phyloP scores from a whole-genome alignment of 2,888 invertebrate species.

The Aphrophora alni region DNA sequence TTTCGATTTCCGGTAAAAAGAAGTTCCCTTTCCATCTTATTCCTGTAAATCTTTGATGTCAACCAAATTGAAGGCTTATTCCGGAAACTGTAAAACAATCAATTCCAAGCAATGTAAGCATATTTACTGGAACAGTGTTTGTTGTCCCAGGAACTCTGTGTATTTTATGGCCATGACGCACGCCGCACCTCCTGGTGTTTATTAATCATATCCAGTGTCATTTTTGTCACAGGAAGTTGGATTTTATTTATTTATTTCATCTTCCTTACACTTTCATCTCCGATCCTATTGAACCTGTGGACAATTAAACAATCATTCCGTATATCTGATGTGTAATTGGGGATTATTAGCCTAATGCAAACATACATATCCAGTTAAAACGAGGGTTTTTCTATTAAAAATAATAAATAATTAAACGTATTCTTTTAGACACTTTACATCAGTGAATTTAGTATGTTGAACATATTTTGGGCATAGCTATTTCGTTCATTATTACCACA shows the following conservation, averaged over 20 bases:
- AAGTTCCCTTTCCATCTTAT: not conserved
- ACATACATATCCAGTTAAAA: no score
- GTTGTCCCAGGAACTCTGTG: not conserved
- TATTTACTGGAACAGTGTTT: not conserved
- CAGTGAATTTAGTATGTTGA: no score
- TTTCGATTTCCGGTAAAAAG: not conserved
- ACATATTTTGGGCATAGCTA: no score
- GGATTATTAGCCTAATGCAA: no score
- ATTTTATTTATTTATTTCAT: not conserved
- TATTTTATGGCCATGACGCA: not conserved
- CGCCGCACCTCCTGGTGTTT: not conserved
- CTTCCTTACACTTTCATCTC: not conserved
- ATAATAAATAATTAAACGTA: no score
- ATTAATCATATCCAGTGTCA: constrained; percentile 2
- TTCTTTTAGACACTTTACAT: no score
- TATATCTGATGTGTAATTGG: no score
- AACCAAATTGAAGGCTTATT: not conserved
- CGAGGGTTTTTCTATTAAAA: no score
- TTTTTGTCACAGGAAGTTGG: not conserved
- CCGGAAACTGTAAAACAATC: not conserved
- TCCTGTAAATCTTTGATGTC: not conserved
- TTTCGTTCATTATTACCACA: no score
- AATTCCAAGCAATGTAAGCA: not conserved
- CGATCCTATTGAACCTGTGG: not conserved
- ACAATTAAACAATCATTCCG: no score